These are phyloP conservation scores for Cercocebus atys DNA, from an alignment of 2,113 vertebrate genomes.

Conservation along the genomic window DNA sequence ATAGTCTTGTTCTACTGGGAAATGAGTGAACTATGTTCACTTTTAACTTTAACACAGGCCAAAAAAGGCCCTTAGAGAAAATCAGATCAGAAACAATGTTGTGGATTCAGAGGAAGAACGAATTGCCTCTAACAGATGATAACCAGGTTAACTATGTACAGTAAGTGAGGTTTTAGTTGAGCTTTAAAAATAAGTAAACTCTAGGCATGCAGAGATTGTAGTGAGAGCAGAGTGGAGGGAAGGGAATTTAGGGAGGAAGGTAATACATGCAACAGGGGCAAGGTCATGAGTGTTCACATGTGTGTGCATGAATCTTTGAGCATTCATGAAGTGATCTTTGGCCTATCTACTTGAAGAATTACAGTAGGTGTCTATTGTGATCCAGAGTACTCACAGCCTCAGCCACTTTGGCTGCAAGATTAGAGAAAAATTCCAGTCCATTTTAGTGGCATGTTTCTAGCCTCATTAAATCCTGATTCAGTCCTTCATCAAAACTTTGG, in stretches of 20 bases:
- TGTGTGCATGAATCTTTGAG: not conserved
- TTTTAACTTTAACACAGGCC: not conserved
- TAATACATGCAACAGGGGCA: not conserved
- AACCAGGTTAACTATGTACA: not conserved
- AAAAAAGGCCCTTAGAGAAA: not conserved
- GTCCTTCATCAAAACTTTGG: not conserved
- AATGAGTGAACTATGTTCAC: not conserved
- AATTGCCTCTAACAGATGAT: not conserved
- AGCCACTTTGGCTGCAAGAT: not conserved
- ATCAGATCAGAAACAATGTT: not conserved
- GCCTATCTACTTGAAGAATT: not conserved
- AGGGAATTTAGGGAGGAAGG: not conserved
- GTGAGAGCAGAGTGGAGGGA: not conserved
- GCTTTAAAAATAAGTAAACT: not conserved
- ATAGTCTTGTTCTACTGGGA: not conserved
- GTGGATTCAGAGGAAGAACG: not conserved
- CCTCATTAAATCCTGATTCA: not conserved
- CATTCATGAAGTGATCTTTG: not conserved
- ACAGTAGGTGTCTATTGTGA: not conserved
- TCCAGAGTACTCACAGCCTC: not conserved
- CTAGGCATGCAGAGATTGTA: not conserved
- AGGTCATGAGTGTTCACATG: not conserved
- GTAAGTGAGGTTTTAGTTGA: not conserved
- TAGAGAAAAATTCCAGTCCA: not conserved
- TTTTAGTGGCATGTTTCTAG: not conserved